A percentile compares a stretch with the other conserved stretches of the same genome.
Conservation (phyloP, 2,797 vertebrate species). For the Helarctos malayanus region DNA sequence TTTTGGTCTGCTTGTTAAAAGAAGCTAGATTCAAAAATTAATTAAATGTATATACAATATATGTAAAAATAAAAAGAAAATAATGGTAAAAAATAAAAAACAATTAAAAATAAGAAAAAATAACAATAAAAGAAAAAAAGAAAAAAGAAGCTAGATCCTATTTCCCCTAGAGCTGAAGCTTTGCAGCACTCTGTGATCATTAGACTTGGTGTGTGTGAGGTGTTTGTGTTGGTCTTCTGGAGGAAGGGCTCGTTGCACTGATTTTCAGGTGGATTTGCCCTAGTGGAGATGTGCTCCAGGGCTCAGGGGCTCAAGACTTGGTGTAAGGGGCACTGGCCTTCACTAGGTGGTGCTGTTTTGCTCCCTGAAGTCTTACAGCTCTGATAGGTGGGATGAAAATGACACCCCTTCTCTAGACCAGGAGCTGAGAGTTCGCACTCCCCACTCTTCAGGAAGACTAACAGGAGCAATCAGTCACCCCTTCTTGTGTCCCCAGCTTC, state of each 20-base stretch:
- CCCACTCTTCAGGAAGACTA: neutral
- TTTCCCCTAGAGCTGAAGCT: neutral
- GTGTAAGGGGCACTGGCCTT: neutral
- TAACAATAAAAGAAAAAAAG: neutral
- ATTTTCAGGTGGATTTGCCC: neutral
- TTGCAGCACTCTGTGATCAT: neutral
- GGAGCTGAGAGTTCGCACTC: neutral
- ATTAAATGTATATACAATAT: too few relatives aligned
- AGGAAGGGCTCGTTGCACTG: neutral
- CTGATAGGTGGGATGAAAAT: neutral
- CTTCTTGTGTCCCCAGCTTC: neutral
- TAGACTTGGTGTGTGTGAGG: neutral
- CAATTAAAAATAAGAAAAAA: neutral
- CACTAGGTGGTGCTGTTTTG: neutral
- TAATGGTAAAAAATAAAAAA: too few relatives aligned
- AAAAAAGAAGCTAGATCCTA: neutral
- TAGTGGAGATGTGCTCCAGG: neutral
- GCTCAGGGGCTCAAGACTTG: neutral
- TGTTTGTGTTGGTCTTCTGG: neutral
- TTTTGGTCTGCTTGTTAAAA: neutral
- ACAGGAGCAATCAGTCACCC: neutral
- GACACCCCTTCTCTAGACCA: neutral
- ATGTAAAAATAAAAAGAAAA: too few relatives aligned
- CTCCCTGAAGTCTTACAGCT: neutral
- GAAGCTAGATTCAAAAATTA: neutral